Percentiles rank a stretch among this genome's conserved stretches.
Evolutionary conservation across 2,797 vertebrate genomes (phyloP).

Genomic region (Chloroceryle amazona): DNA sequence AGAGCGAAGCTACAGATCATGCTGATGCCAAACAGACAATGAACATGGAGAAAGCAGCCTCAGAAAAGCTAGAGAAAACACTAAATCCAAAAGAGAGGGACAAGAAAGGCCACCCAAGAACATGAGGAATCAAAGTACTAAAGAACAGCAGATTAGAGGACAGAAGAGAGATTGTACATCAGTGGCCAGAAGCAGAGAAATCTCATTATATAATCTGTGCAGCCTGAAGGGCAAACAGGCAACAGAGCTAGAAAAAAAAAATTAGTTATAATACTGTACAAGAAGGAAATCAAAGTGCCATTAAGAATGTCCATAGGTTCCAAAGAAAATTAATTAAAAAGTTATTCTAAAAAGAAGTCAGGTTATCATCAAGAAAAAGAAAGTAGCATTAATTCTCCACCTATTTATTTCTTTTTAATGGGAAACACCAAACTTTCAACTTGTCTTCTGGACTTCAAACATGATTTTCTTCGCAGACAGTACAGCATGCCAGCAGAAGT

Average conservation of each 20-base stretch:
- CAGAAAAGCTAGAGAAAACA: conserved; percentile 59
- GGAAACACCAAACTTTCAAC: background rate
- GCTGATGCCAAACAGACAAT: conserved; percentile 78
- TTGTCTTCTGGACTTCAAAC: background rate
- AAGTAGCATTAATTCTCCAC: background rate
- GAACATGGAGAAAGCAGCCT: conserved; percentile 66
- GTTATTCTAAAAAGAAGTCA: background rate
- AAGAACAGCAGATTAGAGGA: conserved; percentile 71
- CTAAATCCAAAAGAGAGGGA: conserved; percentile 65
- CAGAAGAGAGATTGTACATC: conserved; percentile 64
- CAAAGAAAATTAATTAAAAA: background rate
- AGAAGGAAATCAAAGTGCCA: conserved; percentile 44
- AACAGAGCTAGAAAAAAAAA: conserved; percentile 27
- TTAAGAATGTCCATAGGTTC: background rate
- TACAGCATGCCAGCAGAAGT: background rate
- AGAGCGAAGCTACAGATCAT: conserved; percentile 58
- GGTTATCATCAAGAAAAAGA: background rate
- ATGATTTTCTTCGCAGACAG: background rate
- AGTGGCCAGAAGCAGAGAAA: conserved; percentile 60
- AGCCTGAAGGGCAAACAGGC: conserved; percentile 59
- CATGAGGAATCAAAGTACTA: conserved; percentile 74
- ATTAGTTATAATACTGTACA: background rate
- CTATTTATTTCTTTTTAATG: background rate
- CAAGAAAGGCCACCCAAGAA: conserved; percentile 75
- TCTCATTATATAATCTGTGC: conserved; percentile 49